Evolutionary conservation across 2,113 vertebrate genomes (phyloP), one percentile per base, ranked within the genome.

Genomic region (Rana temporaria): DNA sequence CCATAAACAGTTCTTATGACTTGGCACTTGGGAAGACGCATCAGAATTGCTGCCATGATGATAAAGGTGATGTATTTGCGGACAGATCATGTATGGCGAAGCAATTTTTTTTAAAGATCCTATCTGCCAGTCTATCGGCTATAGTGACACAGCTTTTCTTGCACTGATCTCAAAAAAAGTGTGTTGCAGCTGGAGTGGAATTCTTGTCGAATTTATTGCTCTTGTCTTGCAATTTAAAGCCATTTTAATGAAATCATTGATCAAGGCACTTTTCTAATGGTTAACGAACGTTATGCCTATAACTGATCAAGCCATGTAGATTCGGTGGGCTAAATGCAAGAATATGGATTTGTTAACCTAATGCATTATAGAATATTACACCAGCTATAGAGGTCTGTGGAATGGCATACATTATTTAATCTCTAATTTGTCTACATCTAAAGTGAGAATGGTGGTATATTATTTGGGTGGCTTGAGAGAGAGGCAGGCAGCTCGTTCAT

Each of bases 1-100:
- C 59, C 34, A 68, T 83, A 76, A 83, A 76, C 71, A 16, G 53
- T 48, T 59, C 71, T 70, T 82, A 24, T 74, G 80, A 82, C 62
- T 74, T 83, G 81, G 81, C 72, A 68, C 63, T 67, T 75, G 26
- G 67, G 48, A 74, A 53, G 22, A 19, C 5, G 69, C 70, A 75
- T 53, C 60, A 3, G 48, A 53, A 67, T 52, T 9, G 65, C 6
- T 68, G 76, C 63, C 75, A 66, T 53, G 20, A 52, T 68, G 22
- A 20, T 57, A 69, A 60, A 57, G 65, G 78, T 68, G 69, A 79
- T 79, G 78, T 30, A 68, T 56, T 19, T 24, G 53, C 68, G 30
- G 64, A 56, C 6, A 55, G 15, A 30, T 17, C n/a, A 42, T 65
- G 67, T 34, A 59, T 32, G 57, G 18, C 34, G 22, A 34, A 11